phyloP scores from a whole-genome alignment of 2,888 invertebrate genomes.

The Hofmannophila pseudospretella region DNA sequence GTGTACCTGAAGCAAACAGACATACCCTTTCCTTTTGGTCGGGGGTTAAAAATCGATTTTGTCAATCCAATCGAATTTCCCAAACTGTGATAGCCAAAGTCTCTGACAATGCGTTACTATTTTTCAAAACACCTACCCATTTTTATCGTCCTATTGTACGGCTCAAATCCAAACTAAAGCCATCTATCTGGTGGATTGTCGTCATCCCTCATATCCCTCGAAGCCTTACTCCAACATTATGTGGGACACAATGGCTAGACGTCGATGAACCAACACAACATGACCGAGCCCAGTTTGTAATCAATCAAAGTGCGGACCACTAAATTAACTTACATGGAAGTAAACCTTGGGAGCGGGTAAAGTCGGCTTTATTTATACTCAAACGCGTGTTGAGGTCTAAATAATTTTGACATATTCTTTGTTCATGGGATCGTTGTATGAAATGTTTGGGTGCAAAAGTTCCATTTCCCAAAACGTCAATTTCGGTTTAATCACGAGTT shows the following conservation, averaged over 20 bases:
- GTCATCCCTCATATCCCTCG: slow-evolving; percentile 1
- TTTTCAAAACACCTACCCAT: background rate
- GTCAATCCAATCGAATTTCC: background rate
- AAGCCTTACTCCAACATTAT: background rate
- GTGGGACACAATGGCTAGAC: background rate
- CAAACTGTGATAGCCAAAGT: slow-evolving; percentile 3
- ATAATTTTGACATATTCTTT: no score
- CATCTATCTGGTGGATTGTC: slow-evolving; percentile 4
- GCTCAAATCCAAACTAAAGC: background rate
- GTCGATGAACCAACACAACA: background rate
- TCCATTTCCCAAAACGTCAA: no score
- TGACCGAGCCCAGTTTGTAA: no score
- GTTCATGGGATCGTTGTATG: no score
- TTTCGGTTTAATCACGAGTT: no score
- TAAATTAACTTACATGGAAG: no score
- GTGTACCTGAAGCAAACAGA: no score
- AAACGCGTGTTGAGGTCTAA: no score
- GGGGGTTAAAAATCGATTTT: background rate
- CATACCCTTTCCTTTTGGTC: background rate
- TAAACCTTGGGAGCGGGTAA: no score
- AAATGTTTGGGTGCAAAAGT: no score
- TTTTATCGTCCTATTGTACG: slow-evolving; percentile 1
- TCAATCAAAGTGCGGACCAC: no score
- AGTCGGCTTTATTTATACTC: no score
- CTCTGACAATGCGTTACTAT: slow-evolving; percentile 5